Evolutionary conservation across 2,797 vertebrate genomes (phyloP), one percentile per base, ranked within the genome.

Genomic region (Lacerta bilineata): DNA sequence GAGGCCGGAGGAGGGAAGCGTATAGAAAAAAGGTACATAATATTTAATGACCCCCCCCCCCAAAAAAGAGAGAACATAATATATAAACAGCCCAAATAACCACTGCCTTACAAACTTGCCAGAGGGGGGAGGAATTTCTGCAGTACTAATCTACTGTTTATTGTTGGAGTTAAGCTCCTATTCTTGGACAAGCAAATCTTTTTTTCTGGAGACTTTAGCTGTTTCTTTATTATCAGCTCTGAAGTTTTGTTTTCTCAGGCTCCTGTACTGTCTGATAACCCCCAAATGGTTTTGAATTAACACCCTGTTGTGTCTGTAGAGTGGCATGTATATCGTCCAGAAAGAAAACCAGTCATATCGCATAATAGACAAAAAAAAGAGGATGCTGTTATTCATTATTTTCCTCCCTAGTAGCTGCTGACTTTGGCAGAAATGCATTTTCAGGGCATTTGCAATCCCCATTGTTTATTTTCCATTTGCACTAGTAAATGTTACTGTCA

Each of bases 41-140:
- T 15, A 55, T 55, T 55, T 55, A 55, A 55, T 55, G 50, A 55
- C 15, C 15, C 15, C 4, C 3, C 1, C 50, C 11, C 33, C 33
- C n/a, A n/a, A 13, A 15, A 55, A 55, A 55, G 15, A 46, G 46
- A 55, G 50, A 55, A 55, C 50, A 55, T 13, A 66, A 80, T 36
- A 43, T 89, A 71, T 64, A 90, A 91, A 91, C 43, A 80, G 20
- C 72, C 72, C 86, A 83, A 1, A 78, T 80, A 90, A 11, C 23
- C 15, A 83, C 11, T 9, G 29, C 39, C 25, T 15, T 39, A 66
- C 9, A 64, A n/a, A 64, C 39, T 64, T 64, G 5, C 29, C 85
- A 2, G 10, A 29, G 8, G 20, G 25, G n/a, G n/a, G 18, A 41
- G 25, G 27, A 33, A 92, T 83, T 85, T 89, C 83, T 79, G 85